Evolutionary conservation across 1,140 invertebrate genomes (phyloP), one percentile per base, ranked within the genome.

Genomic region (Carcinoscorpius rotundicauda): DNA sequence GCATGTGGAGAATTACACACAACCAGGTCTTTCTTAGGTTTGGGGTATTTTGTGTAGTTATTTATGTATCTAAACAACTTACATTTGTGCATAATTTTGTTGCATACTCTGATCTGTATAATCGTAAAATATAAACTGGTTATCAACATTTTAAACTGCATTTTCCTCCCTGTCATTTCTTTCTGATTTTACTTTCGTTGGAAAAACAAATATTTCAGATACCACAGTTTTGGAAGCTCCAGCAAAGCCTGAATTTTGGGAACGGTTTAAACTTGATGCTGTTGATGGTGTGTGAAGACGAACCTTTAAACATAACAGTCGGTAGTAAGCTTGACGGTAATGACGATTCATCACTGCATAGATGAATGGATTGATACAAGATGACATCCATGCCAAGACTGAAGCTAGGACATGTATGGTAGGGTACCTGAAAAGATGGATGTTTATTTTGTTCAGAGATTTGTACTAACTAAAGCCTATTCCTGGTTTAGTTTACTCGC

Each of bases 341-440:
- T 91, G 85, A 69, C 87, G 82, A 75, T 91, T 92, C 63, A 87
- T 89, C 4, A 85, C 86, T 0, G 88, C 89, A 77, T 93, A 93
- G 69, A 92, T 91, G 64, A 93, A 82, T 0, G 89, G 89, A 76
- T 93, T 93, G 68, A 91, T 83, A 52, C 91, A 88, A 59, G 87
- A 85, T 1, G 88, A 91, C 3, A 87, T 86, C 89, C 89, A 93
- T 1, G 88, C 88, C 61, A 91, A 76, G 50, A 91, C 84, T 0
- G 89, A 91, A 1, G 87, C 87, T 51, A 90, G 77, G 8, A 91
- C 83, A 72, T 92, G 88, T 0, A 91, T 71, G 73, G 81, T 82
- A 6, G 89, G 89, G 70, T 85, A 84, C 9, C 66, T 72, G n/a
- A 74, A 59, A 56, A 9, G 11, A 64, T 29, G 53, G 51, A 62